These are phyloP conservation scores for Ichneumoninae sp. DNA, from an alignment of 2,888 invertebrate genomes.

Conservation along the genomic window DNA sequence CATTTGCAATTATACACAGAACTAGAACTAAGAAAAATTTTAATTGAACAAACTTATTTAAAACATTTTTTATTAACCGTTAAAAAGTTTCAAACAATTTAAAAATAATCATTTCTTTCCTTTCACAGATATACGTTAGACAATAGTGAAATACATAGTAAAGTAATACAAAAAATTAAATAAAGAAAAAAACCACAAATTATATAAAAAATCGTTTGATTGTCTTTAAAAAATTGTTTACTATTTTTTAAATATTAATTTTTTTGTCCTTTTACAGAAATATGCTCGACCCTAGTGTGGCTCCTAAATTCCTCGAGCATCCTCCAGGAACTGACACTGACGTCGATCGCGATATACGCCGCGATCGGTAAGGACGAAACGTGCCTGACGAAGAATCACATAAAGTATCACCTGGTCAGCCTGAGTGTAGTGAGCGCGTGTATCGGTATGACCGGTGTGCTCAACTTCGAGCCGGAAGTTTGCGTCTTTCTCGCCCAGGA, in stretches of 20 bases:
- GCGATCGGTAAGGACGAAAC: constrained; percentile 78
- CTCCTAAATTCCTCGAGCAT: constrained; percentile 84
- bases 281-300: constrained; percentile 85
- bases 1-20: no score
- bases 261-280: constrained; percentile 71
- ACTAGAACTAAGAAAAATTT: no score
- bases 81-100: no score
- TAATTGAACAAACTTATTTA: no score
- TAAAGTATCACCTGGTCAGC: constrained; percentile 85
- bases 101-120: no score
- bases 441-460: constrained; percentile 85
- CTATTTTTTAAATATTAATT: constrained; percentile 3
- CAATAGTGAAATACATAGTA: no score
- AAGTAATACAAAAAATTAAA: no score
- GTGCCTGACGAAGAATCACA: constrained; percentile 81
- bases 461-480: constrained; percentile 81
- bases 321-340: constrained; percentile 84
- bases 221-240: no score
- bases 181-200: no score
- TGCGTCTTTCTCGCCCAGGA: constrained; percentile 81
- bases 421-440: constrained; percentile 84
- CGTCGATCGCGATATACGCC: constrained; percentile 83
- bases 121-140: no score
- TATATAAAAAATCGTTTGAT: no score
- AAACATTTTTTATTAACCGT: background rate